phyloP scores from a whole-genome alignment of 2,113 vertebrate genomes.

The Urocolius indicus region DNA sequence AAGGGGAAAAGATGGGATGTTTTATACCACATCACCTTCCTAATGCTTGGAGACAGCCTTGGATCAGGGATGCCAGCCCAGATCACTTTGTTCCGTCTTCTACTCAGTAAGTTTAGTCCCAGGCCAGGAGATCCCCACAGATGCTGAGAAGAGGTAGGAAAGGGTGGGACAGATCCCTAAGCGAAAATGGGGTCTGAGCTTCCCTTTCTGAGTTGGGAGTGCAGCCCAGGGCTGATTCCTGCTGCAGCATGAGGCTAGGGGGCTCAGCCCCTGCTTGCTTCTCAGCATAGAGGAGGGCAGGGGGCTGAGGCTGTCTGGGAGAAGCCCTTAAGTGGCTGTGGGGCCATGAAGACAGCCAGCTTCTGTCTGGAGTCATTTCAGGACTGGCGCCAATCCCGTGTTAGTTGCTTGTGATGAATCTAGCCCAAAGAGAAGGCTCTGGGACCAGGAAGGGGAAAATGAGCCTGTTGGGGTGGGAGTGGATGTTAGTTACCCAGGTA shows the following conservation, averaged over 20 bases:
- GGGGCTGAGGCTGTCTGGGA: not conserved
- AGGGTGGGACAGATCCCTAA: not conserved
- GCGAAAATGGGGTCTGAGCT: not conserved
- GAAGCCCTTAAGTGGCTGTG: not conserved
- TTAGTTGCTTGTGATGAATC: not conserved
- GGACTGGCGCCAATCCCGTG: too few species aligned
- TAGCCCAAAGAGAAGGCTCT: not conserved
- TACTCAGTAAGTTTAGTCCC: not conserved
- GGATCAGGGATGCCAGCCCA: not conserved
- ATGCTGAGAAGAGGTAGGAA: not conserved
- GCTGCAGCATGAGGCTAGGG: not conserved
- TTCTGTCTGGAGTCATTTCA: not conserved
- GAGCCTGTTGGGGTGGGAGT: not conserved
- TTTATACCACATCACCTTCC: not conserved
- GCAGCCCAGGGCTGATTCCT: not conserved
- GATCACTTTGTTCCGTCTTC: not conserved
- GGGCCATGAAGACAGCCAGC: not conserved
- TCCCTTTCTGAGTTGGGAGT: not conserved
- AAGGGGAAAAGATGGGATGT: not conserved
- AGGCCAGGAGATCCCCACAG: not conserved
- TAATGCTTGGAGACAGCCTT: fast-evolving
- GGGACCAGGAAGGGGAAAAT: not conserved
- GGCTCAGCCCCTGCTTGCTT: not conserved
- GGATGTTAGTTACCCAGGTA: too few species aligned
- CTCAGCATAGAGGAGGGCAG: not conserved